These are phyloP conservation scores for Eremobia ochroleuca DNA, from an alignment of 2,888 invertebrate species.

Conservation along the genomic window DNA sequence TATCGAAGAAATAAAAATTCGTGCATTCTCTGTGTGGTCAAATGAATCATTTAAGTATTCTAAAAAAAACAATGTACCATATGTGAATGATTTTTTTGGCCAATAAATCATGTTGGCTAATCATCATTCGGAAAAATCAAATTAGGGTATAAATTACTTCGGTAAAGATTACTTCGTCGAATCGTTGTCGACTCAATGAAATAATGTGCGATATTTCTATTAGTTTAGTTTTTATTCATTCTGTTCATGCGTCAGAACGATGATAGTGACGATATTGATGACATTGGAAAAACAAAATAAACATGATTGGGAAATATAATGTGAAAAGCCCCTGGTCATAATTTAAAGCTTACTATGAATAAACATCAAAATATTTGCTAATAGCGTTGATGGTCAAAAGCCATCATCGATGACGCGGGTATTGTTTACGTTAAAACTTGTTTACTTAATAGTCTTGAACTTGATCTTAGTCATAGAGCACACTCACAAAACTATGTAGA, in stretches of 20 bases:
- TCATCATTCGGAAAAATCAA: background rate
- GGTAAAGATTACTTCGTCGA: background rate
- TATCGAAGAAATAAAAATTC: background rate
- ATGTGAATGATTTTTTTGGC: background rate
- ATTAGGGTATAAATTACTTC: background rate
- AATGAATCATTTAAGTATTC: background rate
- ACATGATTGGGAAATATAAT: constrained; percentile 2
- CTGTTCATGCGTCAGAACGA: constrained; percentile 7
- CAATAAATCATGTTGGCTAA: background rate
- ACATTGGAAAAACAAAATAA: constrained; percentile 19
- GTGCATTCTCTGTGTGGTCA: background rate
- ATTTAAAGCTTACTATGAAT: background rate
- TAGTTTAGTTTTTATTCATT: background rate
- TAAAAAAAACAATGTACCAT: background rate
- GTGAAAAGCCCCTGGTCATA: background rate
- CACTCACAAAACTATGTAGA: constrained; percentile 31
- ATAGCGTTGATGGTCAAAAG: constrained; percentile 6
- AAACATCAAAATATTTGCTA: constrained; percentile 21
- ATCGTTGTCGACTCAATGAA: background rate
- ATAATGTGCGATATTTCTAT: too few relatives aligned
- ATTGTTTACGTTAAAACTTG: constrained; percentile 40
- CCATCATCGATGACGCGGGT: constrained; percentile 24
- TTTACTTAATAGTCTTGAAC: constrained; percentile 40
- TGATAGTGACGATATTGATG: background rate
- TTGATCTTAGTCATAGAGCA: constrained; percentile 50